phyloP scores from a whole-genome alignment of 2,113 vertebrate genomes.

The Oryzias javanicus region DNA sequence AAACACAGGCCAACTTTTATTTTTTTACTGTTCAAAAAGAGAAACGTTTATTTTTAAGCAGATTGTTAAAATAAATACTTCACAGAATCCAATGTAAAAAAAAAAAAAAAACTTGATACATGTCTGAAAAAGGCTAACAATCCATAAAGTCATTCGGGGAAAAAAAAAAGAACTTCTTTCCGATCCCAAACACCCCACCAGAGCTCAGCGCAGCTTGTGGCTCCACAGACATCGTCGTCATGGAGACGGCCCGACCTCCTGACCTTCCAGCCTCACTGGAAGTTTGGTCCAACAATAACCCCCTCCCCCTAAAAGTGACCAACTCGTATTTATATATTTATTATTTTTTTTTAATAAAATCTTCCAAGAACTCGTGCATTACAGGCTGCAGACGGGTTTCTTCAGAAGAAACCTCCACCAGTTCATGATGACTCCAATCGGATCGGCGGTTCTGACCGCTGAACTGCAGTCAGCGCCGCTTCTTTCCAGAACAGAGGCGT shows the following conservation, averaged over 20 bases:
- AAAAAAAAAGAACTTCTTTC: constrained; percentile 24
- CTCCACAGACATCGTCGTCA: background rate
- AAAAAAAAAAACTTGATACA: constrained; percentile 66
- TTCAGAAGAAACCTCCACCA: too few species aligned
- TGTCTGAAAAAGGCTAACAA: constrained; percentile 77
- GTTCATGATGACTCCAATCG: too few species aligned
- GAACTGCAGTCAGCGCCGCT: background rate
- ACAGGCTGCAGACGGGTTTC: too few species aligned
- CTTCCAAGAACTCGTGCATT: too few species aligned
- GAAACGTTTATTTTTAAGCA: constrained; percentile 79
- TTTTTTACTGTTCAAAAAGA: constrained; percentile 42
- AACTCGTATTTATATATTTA: too few species aligned
- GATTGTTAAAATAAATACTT: constrained; percentile 86
- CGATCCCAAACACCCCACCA: constrained; percentile 52
- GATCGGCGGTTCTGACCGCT: too few species aligned
- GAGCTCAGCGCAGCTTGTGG: constrained; percentile 3
- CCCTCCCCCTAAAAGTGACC: background rate
- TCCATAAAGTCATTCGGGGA: constrained; percentile 63
- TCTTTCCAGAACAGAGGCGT: too few species aligned
- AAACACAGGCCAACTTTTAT: too few species aligned
- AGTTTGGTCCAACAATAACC: constrained; percentile 12
- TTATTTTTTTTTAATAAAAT: background rate
- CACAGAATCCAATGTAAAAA: constrained; percentile 85
- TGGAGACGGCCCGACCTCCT: background rate
- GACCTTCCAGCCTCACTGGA: background rate